phyloP scores from a whole-genome alignment of 1,140 invertebrate species.

The Lutraria rhynchaena region DNA sequence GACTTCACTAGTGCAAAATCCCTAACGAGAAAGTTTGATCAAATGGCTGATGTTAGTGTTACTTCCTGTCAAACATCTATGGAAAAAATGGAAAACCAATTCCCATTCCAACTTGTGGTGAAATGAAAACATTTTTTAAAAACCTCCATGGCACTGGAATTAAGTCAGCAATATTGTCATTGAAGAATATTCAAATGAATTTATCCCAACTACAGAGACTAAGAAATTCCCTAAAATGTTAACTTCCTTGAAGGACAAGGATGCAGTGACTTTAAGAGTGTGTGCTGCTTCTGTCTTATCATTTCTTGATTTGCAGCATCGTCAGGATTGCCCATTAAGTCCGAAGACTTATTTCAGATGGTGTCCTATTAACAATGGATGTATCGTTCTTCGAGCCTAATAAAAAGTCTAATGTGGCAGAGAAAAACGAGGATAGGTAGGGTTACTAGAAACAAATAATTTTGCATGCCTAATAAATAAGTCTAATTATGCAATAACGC shows the following conservation, averaged over 20 bases:
- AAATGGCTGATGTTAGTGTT: background rate
- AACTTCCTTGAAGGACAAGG: slow-evolving; percentile 2
- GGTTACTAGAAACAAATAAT: too few relatives aligned
- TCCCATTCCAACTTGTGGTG: background rate
- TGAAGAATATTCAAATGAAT: slow-evolving; percentile 8
- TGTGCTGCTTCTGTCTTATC: too few relatives aligned
- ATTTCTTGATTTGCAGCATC: too few relatives aligned
- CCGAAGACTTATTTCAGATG: too few relatives aligned
- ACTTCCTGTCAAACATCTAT: background rate
- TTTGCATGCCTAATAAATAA: too few relatives aligned
- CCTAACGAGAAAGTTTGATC: slow-evolving; percentile 10
- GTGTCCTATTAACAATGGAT: too few relatives aligned
- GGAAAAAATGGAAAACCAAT: background rate
- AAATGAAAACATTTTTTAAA: background rate
- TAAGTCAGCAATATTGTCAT: slow-evolving; percentile 12
- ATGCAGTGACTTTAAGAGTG: too few relatives aligned
- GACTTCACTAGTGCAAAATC: slow-evolving; percentile 27
- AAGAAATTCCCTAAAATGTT: slow-evolving; percentile 7
- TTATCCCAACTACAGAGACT: background rate
- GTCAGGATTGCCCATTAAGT: too few relatives aligned
- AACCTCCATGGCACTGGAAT: background rate
- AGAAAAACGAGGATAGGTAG: too few relatives aligned
- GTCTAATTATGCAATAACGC: too few relatives aligned
- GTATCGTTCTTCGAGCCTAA: too few relatives aligned
- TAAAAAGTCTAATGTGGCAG: too few relatives aligned